phyloP scores from a whole-genome alignment of 2,888 invertebrate genomes.

The Ophonus ardosiacus region DNA sequence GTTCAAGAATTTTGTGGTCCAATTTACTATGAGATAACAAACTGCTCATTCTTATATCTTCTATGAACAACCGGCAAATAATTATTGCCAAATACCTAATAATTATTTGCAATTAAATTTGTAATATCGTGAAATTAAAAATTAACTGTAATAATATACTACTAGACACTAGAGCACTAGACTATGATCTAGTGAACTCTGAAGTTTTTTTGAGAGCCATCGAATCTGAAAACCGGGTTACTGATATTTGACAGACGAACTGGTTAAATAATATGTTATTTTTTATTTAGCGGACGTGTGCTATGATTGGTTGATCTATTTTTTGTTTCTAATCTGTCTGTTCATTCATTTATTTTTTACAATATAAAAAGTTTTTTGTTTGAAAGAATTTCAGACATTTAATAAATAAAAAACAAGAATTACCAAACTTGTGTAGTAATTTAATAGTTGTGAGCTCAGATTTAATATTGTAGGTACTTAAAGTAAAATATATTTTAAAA shows the following conservation, averaged over 20 bases:
- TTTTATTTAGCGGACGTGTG: conserved; percentile 14
- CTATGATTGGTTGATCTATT: background rate
- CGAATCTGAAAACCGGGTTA: conserved; percentile 14
- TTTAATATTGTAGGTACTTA: too few species aligned
- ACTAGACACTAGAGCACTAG: background rate
- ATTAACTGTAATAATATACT: conserved; percentile 32
- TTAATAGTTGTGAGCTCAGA: too few species aligned
- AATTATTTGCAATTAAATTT: conserved; percentile 31
- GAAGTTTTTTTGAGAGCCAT: conserved; percentile 10
- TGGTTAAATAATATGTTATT: conserved; percentile 23
- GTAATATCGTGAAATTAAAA: conserved; percentile 25
- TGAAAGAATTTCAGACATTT: background rate
- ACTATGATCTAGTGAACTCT: conserved; percentile 29
- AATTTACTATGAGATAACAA: background rate
- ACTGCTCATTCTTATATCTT: background rate
- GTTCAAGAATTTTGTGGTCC: background rate
- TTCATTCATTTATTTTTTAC: conserved; percentile 37
- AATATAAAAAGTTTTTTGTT: background rate
- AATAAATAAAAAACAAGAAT: too few species aligned
- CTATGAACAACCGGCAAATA: background rate
- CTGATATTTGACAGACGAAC: background rate
- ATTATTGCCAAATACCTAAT: conserved; percentile 23
- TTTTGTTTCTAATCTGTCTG: conserved; percentile 1
- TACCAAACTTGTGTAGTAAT: too few species aligned
- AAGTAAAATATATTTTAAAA: too few species aligned